Evolutionary conservation across 2,888 invertebrate genomes (phyloP), one percentile per base, ranked within the genome.

Genomic region (Pandemis cinnamomeana): DNA sequence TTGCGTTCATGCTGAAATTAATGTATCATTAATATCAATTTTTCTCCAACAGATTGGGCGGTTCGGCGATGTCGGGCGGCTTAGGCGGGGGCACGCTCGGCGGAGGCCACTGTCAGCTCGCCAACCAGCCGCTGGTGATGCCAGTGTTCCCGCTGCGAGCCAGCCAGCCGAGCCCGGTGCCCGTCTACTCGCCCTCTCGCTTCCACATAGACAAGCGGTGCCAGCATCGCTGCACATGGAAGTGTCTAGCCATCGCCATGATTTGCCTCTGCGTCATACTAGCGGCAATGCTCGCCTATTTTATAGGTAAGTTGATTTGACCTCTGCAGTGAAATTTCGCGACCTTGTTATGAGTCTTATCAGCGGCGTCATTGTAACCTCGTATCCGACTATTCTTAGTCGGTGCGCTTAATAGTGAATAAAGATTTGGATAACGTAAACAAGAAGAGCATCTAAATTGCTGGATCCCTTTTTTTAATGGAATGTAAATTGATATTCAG

Each of bases 161-260:
- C 87, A 96, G 97, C 83, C 97, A 97, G 90, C 97, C 98, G 85
- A 97, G 97, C 89, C 97, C 98, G 80, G 94, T 93, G 82, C 94
- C 94, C 6, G 93, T 93, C 27, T 98, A 98, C 95, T 98, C 98
- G 85, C 98, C 98, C 89, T 98, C 98, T 89, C 96, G 98, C 92
- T 98, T 98, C 95, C 98, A 98, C 95, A 97, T 98, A 95, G 98
- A 98, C 95, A 98, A 98, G 94, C 96, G 98, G 83, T 98, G 98
- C 95, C 97, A 97, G 91, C 98, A 98, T 91, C 96, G 98, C 83
- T 99, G 99, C 95, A 98, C 98, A 89, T 99, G 99, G 99, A 98
- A 98, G 94, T 99, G 98, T 93, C 97, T 98, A 90, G 98, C 98
- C 91, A 98, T 99, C 91, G 96, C 97, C 85, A 97, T 99, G 94